phyloP scores from a whole-genome alignment of 92 coral and sea anemone species.

The Heliopora coerulea region DNA sequence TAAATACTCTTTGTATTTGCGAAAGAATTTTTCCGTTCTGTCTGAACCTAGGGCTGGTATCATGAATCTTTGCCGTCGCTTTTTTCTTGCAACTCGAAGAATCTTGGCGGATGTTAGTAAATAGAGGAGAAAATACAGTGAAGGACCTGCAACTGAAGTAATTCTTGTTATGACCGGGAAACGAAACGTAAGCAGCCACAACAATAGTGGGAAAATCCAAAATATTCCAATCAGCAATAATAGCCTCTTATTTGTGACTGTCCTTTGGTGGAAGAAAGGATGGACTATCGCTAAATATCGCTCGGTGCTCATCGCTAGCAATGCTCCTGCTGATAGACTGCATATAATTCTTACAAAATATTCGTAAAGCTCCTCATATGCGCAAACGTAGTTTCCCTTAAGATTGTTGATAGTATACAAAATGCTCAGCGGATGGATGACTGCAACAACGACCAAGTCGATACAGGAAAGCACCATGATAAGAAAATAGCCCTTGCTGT shows the following conservation, averaged over 20 bases:
- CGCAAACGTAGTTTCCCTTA: neutral
- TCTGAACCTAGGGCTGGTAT: too few relatives aligned
- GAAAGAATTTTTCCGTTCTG: neutral
- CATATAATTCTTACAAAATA: neutral
- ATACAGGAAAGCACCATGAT: neutral
- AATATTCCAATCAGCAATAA: neutral
- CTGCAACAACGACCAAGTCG: neutral
- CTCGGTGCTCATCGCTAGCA: neutral
- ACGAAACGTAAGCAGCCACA: too few relatives aligned
- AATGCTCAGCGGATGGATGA: neutral
- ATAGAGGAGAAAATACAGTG: neutral
- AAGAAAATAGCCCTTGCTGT: neutral
- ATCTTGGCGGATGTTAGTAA: neutral
- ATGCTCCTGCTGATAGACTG: neutral
- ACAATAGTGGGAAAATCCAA: neutral
- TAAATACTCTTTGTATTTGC: too few relatives aligned
- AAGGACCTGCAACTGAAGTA: too few relatives aligned
- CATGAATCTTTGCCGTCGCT: neutral
- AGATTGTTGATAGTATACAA: neutral
- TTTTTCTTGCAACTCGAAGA: conserved; percentile 1
- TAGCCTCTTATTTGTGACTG: neutral
- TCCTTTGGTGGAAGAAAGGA: neutral
- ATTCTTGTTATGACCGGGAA: too few relatives aligned
- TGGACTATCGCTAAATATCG: conserved; percentile 13
- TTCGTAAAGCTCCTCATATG: neutral